These are phyloP conservation scores for Atopsyche davidsoni DNA, from an alignment of 1,140 invertebrate genomes.

Conservation along the genomic window DNA sequence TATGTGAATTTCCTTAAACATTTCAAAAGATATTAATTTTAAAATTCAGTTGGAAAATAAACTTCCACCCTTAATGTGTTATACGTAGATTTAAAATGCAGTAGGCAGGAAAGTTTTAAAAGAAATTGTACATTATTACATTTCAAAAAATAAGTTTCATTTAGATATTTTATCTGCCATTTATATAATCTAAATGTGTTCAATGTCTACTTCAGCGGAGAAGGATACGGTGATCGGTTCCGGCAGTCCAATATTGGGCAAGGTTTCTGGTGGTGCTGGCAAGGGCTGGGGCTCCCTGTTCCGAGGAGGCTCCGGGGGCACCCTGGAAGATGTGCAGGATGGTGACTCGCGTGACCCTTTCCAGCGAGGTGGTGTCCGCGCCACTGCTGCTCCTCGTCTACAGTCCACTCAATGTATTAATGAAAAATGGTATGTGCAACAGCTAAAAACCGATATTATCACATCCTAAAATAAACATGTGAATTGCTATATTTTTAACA, in stretches of 20 bases:
- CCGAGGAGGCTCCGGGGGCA: constrained; percentile 57
- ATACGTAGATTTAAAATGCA: too few relatives aligned
- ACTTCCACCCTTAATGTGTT: too few relatives aligned
- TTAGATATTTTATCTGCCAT: background rate
- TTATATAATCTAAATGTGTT: background rate
- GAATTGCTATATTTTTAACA: too few relatives aligned
- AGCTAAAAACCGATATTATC: too few relatives aligned
- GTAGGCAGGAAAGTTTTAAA: too few relatives aligned
- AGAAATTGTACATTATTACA: too few relatives aligned
- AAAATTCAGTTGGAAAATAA: too few relatives aligned
- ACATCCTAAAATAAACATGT: too few relatives aligned
- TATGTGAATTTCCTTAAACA: too few relatives aligned
- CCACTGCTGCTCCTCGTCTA: constrained; percentile 70
- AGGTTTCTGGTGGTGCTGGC: constrained; percentile 29
- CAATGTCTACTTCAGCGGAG: constrained; percentile 22
- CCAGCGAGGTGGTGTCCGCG: constrained; percentile 63
- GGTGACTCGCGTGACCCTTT: constrained; percentile 57
- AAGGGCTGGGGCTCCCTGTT: constrained; percentile 31
- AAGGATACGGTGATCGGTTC: constrained; percentile 28
- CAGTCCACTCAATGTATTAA: constrained; percentile 23
- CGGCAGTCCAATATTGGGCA: constrained; percentile 24
- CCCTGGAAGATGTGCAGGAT: constrained; percentile 57
- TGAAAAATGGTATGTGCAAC: constrained; percentile 21
- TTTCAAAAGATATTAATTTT: too few relatives aligned
- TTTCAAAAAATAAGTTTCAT: too few relatives aligned